Conservation (phyloP, 2,113 vertebrate species). For the Ochotona curzoniae region DNA sequence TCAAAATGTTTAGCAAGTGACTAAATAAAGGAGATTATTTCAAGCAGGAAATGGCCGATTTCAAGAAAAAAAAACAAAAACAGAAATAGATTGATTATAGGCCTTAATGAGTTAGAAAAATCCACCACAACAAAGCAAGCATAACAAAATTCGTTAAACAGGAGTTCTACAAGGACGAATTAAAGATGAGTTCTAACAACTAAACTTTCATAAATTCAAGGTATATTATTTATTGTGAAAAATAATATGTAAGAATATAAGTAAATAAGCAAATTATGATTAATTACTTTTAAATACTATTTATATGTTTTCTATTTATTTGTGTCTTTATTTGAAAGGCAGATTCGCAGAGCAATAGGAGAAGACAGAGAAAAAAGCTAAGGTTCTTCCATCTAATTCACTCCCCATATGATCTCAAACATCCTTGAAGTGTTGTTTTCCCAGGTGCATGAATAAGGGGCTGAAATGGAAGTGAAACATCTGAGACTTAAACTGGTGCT, state of each 20-base stretch:
- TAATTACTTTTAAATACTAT: neutral
- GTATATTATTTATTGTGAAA: neutral
- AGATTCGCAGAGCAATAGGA: no score
- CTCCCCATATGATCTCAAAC: no score
- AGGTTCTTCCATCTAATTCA: no score
- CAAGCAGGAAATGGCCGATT: neutral
- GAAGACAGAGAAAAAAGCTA: no score
- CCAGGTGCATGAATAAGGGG: no score
- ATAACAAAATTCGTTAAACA: neutral
- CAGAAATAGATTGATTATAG: neutral
- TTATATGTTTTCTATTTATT: no score
- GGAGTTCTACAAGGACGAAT: neutral
- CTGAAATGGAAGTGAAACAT: no score
- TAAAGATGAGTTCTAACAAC: slow-evolving; percentile 4
- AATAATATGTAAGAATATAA: neutral
- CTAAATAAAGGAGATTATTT: slow-evolving; percentile 4
- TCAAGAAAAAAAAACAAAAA: neutral
- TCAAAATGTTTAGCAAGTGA: neutral
- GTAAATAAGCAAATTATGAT: neutral
- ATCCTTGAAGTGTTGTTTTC: no score
- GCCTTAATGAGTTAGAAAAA: neutral
- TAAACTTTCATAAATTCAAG: neutral
- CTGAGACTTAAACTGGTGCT: no score
- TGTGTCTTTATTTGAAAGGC: no score
- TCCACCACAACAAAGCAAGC: neutral